Conservation (phyloP, 2,113 vertebrate genomes). For the Vulpes lagopus region DNA sequence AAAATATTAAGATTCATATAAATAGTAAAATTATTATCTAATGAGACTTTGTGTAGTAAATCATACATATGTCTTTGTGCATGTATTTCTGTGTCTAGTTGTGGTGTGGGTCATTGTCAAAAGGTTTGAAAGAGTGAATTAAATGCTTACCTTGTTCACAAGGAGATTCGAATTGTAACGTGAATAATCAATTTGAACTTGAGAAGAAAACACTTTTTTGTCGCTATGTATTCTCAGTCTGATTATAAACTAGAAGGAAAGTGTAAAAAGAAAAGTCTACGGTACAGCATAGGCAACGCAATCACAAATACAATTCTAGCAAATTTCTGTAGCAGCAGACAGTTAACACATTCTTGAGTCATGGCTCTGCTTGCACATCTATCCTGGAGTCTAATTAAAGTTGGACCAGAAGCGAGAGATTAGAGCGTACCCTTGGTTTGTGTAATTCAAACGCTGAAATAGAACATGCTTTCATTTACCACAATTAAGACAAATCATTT, state of each 20-base stretch:
- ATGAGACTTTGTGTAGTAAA: not conserved
- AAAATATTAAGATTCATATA: not conserved
- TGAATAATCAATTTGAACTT: not conserved
- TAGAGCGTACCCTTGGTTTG: not conserved
- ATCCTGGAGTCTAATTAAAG: constrained; percentile 63
- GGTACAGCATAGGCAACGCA: not conserved
- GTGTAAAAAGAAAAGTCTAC: not conserved
- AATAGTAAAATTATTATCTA: not conserved
- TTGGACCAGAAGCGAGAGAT: constrained; percentile 42
- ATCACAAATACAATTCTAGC: not conserved
- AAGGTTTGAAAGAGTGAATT: not conserved
- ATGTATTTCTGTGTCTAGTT: not conserved
- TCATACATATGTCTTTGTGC: not conserved
- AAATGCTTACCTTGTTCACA: not conserved
- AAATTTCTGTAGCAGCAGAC: not conserved
- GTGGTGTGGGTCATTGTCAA: not conserved
- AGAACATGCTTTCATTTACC: constrained; percentile 34
- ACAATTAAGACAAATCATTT: constrained; percentile 48
- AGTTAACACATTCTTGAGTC: constrained; percentile 7
- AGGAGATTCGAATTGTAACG: not conserved
- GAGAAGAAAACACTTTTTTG: not conserved
- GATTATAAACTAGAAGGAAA: not conserved
- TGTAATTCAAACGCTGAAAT: constrained; percentile 48
- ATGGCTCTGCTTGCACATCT: constrained; percentile 35
- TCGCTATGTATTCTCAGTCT: not conserved